phyloP scores from a whole-genome alignment of 2,113 vertebrate genomes.

The Gymnogyps californianus region DNA sequence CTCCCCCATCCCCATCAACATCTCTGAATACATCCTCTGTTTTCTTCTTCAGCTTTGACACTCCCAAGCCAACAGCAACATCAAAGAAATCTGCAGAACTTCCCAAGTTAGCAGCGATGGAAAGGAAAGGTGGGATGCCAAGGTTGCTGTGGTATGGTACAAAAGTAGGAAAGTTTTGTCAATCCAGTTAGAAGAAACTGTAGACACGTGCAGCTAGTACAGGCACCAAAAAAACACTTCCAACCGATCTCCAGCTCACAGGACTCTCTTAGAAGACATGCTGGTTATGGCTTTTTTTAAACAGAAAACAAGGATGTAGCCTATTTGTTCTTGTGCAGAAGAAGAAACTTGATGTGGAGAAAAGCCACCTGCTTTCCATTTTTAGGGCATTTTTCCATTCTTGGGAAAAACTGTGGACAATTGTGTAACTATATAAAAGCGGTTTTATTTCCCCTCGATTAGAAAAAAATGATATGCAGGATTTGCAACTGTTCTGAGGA shows the following conservation, averaged over 20 bases:
- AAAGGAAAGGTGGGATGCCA: neutral
- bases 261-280: neutral
- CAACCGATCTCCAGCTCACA: neutral
- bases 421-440: conserved; percentile 48
- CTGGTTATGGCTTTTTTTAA: neutral
- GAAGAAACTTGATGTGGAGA: conserved; percentile 1
- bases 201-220: neutral
- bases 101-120: neutral
- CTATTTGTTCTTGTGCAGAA: neutral
- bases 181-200: neutral
- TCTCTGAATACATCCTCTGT: neutral
- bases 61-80: neutral
- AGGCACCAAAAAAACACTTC: neutral
- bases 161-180: neutral
- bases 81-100: neutral
- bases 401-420: conserved; percentile 49
- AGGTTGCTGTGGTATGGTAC: neutral
- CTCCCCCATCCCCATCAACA: neutral
- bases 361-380: conserved; percentile 64
- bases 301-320: neutral
- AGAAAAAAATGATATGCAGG: conserved; percentile 54
- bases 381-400: conserved; percentile 36
- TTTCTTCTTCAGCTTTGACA: neutral
- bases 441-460: conserved; percentile 61
- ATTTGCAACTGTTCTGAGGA: conserved; percentile 61